These are phyloP conservation scores for Yponomeuta cagnagella DNA, from an alignment of 2,888 invertebrate species.

Conservation along the genomic window DNA sequence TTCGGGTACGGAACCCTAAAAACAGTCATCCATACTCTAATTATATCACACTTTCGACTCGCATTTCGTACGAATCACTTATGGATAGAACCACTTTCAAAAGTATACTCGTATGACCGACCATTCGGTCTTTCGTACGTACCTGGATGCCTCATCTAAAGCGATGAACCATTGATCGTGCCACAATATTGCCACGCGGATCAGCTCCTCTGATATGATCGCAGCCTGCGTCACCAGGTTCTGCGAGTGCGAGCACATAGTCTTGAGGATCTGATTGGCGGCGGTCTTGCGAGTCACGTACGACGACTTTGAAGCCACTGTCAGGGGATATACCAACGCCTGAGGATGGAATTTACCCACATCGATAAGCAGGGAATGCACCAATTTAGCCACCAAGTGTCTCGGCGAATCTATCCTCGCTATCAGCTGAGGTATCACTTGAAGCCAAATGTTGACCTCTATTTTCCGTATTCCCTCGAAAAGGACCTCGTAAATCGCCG, in stretches of 20 bases:
- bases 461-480: constrained; percentile 94
- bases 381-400: constrained; percentile 90
- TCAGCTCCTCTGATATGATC: constrained; percentile 97
- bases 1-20: too few species aligned
- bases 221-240: constrained; percentile 95
- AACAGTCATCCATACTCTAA: too few species aligned
- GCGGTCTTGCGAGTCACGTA: constrained; percentile 89
- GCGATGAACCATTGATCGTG: constrained; percentile 99
- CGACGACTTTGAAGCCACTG: constrained; percentile 97
- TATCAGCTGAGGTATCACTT: constrained; percentile 99
- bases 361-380: constrained; percentile 95
- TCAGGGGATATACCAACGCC: constrained; percentile 97
- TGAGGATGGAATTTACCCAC: constrained; percentile 99
- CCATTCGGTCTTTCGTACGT: neutral
- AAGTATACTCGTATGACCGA: too few species aligned
- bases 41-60: too few species aligned
- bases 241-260: constrained; percentile 96
- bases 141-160: constrained; percentile 89
- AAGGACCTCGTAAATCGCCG: constrained; percentile 95
- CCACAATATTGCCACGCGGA: constrained; percentile 98
- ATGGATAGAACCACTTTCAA: too few species aligned
- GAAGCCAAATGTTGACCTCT: constrained; percentile 98
- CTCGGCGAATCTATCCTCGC: constrained; percentile 97
- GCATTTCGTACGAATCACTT: too few species aligned
- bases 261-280: constrained; percentile 95